Base-by-base conservation (phyloP, 2,888 invertebrate species). In the Drosophila cyrtoloma region DNA sequence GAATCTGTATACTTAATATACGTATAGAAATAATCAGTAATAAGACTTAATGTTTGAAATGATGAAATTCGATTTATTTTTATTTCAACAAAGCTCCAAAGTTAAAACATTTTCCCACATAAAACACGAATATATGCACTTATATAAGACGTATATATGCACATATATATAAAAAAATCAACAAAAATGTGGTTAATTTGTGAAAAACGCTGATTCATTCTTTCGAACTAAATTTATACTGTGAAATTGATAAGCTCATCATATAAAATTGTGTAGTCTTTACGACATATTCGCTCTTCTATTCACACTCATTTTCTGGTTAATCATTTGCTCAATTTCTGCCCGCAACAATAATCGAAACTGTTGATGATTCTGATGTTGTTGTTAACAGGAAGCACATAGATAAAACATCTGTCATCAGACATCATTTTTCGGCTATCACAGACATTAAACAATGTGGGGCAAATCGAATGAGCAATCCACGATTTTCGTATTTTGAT, bases 361-460 rank as follows among this genome's bases (percentile, higher is more conserved):
- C n/a, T 47, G 7, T 37, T 28, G 19, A 51, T 61, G 16, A 60
- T 64, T 53, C 32, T 37, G 42, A 55, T 71, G 16, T 26, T 47
- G 44, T 59, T 44, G 32, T 51, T 58, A 53, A 22, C 14, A 55
- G 56, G 53, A 61, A 58, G 66, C 51, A 62, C 47, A 44, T 35
- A 62, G 61, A 79, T 79, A 56, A 35, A 35, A 28, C 35, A 68
- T 78, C 66, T 77, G 32, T 71, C 42, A 77, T 62, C 53, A 30
- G 50, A 10, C 30, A 32, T 28, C 37, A 12, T 30, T 52, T 47
- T 57, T 39, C 19, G 26, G 6, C 14, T 26, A 51, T 52, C 33
- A 58, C 39, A 22, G 28, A 14, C 30, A 50, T 53, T 33, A 44
- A 30, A 60, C 35, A 47, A 64, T 71, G 50, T 39, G 53, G 37